Evolutionary conservation across 2,797 vertebrate genomes (phyloP).

Genomic region (Neosilurus mollespiculum): DNA sequence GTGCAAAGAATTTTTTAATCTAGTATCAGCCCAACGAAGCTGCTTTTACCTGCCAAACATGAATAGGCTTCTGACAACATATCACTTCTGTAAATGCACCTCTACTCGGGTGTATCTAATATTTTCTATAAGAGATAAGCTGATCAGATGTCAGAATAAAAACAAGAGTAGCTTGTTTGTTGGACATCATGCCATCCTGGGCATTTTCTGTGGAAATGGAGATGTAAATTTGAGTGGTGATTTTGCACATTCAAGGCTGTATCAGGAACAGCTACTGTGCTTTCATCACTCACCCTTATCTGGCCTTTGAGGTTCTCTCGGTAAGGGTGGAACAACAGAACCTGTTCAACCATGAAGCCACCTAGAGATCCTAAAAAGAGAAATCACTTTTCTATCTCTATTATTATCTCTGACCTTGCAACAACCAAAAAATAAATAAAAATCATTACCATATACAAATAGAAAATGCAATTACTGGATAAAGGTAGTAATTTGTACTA

Average conservation of each 20-base stretch:
- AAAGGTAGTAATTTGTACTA: background rate
- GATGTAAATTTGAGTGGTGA: constrained; percentile 42
- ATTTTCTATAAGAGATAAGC: background rate
- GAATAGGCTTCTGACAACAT: background rate
- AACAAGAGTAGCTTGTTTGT: background rate
- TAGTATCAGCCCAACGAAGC: background rate
- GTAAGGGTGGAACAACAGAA: constrained; percentile 20
- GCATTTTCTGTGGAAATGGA: constrained; percentile 41
- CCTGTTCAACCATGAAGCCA: constrained; percentile 12
- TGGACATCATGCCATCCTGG: background rate
- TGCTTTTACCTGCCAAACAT: background rate
- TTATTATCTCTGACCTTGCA: background rate
- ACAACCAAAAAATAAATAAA: background rate
- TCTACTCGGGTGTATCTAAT: background rate
- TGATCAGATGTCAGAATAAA: background rate
- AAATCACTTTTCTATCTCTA: constrained; percentile 5
- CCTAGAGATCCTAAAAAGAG: constrained; percentile 27
- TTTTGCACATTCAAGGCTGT: constrained; percentile 5
- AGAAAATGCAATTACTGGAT: background rate
- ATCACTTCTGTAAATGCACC: background rate
- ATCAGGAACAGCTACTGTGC: background rate
- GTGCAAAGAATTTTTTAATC: background rate
- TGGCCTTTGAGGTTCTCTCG: constrained; percentile 22
- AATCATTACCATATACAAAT: background rate
- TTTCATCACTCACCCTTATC: constrained; percentile 30